Evolutionary conservation across 2,797 vertebrate species (phyloP), one percentile per base, ranked within the genome.

Genomic region (Gephyroberyx darwinii): DNA sequence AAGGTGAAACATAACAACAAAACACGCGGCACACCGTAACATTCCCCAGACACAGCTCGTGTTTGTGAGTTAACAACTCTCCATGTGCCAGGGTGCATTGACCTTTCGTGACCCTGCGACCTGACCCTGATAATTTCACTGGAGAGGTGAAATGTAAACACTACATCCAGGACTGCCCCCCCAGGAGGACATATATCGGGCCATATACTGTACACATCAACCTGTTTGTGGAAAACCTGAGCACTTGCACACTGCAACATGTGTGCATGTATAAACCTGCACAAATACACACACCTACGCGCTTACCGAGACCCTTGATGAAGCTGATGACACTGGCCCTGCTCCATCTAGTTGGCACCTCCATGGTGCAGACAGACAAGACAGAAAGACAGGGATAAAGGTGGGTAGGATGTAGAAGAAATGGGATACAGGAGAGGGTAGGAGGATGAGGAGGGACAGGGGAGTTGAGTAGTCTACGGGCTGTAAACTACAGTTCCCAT

Each of bases 231-330:
- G 84, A 81, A 75, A 84, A 86, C 63, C 39, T 9, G 57, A 86
- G 48, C 52, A 26, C 63, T 60, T 31, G 20, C 69, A 71, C 10
- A 78, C 80, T 73, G 80, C 74, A 78, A 75, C 78, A 75, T 65
- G 66, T 17, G 60, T n/a, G 54, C 75, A 71, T 70, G 57, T 43
- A 50, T 74, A 82, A 52, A 72, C 54, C 37, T 19, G 7, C 52
- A 56, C 60, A 43, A 50, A 43, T 57, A 35, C 35, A 74, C 68
- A 59, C 52, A n/a, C 70, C 30, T 59, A 39, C 65, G 68, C 74
- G 96, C 97, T 94, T 98, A 98, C 98, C 97, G 2, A 99, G 95
- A 33, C 96, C 96, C 92, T 98, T 99, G 90, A 99, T 97, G 92
- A 99, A 96, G 95, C 93, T 93, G 94, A 98, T 95, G 92, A 98